Evolutionary conservation across 2,888 invertebrate species (phyloP), one percentile per base, ranked within the genome.

Genomic region (Ornithoptera alexandrae): DNA sequence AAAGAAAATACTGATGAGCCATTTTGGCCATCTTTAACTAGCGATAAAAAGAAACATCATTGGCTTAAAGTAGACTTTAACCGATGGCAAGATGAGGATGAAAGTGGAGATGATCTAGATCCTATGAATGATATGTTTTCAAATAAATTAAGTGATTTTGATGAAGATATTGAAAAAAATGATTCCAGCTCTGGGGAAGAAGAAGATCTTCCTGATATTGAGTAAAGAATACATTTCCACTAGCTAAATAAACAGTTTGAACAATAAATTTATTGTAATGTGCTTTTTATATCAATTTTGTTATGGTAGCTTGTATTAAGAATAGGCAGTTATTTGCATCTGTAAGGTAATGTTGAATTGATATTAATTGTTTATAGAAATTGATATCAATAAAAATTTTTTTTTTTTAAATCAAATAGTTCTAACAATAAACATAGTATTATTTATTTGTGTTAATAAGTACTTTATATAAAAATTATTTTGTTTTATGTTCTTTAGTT

Each of bases 1-100:
- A 96, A 96, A 94, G 93, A 93, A 87, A 88, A 86, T 89, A 92
- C 83, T 85, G 94, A 86, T 67, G 96, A 95, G 72, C 94, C 96
- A 5, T 98, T 95, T 85, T 98, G 98, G 98, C 96, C 97, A 62
- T 89, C 96, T 72, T 93, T 98, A 73, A 96, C 97, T 62, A 96
- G 96, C 85, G 97, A 97, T 77, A 96, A 95, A 79, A 95, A 95
- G 85, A 98, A 98, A 92, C 95, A 96, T 81, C 98, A 98, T 86
- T 99, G 98, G 97, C 93, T 99, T 74, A 98, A 98, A 93, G 96
- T 98, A 76, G 99, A 99, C 85, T 99, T 99, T 86, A 96, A 97
- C 84, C 98, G 98, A 89, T 99, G 98, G 98, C 96, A 96, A 86
- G 98, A 98, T 92, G 99, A 99, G 89, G 97, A 97, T 80, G 98